Conservation (phyloP, 1,140 invertebrate species). For the Oncopodura yosiiana region DNA sequence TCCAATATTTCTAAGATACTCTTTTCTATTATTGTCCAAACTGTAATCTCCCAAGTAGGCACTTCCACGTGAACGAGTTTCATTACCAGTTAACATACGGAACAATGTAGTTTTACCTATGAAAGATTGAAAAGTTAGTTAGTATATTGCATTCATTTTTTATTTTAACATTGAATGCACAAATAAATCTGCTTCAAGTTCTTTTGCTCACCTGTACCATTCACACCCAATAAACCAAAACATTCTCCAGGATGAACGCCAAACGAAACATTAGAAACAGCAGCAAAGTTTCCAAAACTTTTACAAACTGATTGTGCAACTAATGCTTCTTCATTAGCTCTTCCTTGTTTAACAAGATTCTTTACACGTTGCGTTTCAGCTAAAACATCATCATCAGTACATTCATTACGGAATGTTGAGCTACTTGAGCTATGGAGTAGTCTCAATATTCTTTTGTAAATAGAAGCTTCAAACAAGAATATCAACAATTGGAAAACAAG, state of each 20-base stretch:
- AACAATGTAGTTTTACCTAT: slow-evolving; percentile 43
- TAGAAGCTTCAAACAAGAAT: neutral
- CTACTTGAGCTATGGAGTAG: neutral
- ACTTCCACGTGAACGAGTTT: slow-evolving; percentile 44
- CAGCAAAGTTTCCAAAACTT: slow-evolving; percentile 1
- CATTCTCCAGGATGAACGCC: slow-evolving; percentile 41
- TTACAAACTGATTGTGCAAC: slow-evolving; percentile 9
- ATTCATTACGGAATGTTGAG: too few species aligned
- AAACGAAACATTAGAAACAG: slow-evolving; percentile 10
- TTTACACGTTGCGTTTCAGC: slow-evolving; percentile 4
- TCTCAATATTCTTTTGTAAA: neutral
- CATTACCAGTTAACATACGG: slow-evolving; percentile 47
- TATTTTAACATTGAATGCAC: too few species aligned
- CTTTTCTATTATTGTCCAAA: slow-evolving; percentile 39
- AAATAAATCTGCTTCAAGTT: neutral
- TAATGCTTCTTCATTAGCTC: slow-evolving; percentile 17
- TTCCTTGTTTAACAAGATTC: neutral
- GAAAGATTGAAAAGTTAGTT: too few species aligned
- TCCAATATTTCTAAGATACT: slow-evolving; percentile 38
- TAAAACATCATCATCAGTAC: slow-evolving; percentile 1
- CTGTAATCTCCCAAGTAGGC: slow-evolving; percentile 43
- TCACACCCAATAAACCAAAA: slow-evolving; percentile 45
- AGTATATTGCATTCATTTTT: too few species aligned
- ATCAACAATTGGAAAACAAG: slow-evolving; percentile 7
- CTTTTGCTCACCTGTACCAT: slow-evolving; percentile 35